Base-by-base conservation (phyloP, 2,113 vertebrate genomes). In the Sterrhoptilus dennistouni region DNA sequence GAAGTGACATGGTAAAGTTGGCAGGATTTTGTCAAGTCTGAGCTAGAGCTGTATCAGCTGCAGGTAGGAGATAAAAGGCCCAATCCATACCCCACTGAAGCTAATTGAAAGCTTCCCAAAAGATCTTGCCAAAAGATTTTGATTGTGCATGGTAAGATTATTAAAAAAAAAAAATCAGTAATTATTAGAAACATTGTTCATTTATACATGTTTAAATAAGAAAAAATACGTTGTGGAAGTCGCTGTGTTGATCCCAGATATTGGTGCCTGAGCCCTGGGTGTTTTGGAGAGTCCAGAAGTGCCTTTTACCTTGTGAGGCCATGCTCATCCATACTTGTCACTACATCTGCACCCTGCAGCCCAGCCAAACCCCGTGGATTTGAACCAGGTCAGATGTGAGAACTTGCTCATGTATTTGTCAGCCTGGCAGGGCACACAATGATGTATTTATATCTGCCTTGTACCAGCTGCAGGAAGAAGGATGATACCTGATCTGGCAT, bases 401-500 rank as follows among this genome's bases (percentile, higher is more conserved):
- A 85, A 90, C 53, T 88, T 72, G 76, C 63, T 83, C 2, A 2
- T 4, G 11, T 42, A 57, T 80, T 72, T 90, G 59, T 74, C 68
- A 72, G 59, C 72, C 78, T 84, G 81, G 89, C 87, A 70, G 68
- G 70, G 60, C 50, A 45, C 60, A 87, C 64, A 63, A 83, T 77
- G 80, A 70, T 68, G 59, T 94, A 87, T 95, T 96, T 94, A 83
- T 86, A 92, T 76, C 76, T 91, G 76, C 42, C 54, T 86, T 4
- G 0, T 83, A 77, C 89, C 89, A 95, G 96, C 89, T 94, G 95
- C 89, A 89, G 95, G 80, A 93, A 89, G 72, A 65, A 77, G 64
- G 63, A 80, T 91, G 93, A 91, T 89, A 89, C 68, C 72, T 91
- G 87, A 93, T 93, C 87, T 91, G 93, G 68, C 76, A 87, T 64